phyloP scores from a whole-genome alignment of 2,797 vertebrate genomes.

The Prionace glauca region DNA sequence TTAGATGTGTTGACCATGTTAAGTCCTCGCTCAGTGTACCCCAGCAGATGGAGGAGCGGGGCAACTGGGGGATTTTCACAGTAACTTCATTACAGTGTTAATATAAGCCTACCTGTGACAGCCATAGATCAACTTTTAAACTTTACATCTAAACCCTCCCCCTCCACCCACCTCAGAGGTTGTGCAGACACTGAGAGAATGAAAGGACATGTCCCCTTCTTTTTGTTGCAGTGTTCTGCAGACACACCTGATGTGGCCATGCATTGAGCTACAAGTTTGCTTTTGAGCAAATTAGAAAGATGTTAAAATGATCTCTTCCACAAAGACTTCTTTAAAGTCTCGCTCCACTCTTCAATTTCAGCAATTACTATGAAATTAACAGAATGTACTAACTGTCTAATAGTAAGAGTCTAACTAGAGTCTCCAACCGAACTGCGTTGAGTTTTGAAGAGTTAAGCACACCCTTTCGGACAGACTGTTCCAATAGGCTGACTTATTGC shows the following conservation, averaged over 20 bases:
- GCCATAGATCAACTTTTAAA: no score
- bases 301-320: not conserved
- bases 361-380: not conserved
- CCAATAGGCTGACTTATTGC: not conserved
- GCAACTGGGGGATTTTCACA: no score
- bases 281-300: not conserved
- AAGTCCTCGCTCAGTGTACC: no score
- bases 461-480: not conserved
- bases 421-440: not conserved
- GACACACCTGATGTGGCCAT: not conserved
- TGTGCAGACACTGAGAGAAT: not conserved
- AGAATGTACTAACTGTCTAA: not conserved
- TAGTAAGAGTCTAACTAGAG: not conserved
- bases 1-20: no score
- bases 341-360: not conserved
- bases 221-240: not conserved
- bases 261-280: not conserved
- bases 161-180: not conserved
- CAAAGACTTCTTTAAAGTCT: not conserved
- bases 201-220: not conserved
- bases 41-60: no score
- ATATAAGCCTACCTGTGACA: no score
- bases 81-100: no score
- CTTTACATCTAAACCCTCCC: no score
- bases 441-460: not conserved